Base-by-base conservation (phyloP, 2,113 vertebrate genomes). In the Stictonetta naevosa region DNA sequence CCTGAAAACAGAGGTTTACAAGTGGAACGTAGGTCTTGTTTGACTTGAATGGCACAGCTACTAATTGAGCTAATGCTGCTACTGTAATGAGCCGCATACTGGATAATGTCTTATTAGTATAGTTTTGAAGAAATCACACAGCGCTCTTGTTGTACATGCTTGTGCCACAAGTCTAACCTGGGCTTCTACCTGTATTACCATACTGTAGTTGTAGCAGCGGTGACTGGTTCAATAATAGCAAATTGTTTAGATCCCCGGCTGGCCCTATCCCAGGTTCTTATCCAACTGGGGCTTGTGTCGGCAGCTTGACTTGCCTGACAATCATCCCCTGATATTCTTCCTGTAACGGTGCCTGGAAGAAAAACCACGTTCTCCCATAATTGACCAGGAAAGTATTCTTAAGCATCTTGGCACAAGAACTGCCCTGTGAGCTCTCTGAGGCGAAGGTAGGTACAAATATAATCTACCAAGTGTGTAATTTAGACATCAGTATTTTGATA, bases 161-260 rank as follows among this genome's bases (percentile, higher is more conserved):
- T 26, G 16, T 67, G 44, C 36, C 1, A 0, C 55, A 44, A 28
- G 36, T 28, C 15, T 67, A 29, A 81, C 33, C 23, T 59, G 44
- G 19, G 22, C 52, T 79, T 10, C 62, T 31, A 3, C 44, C 14
- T 0, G 0, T 48, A 10, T 31, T 55, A 23, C n/a, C 19, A 2
- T 28, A 10, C 42, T 25, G 42, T 34, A 40, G 14, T 11, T 33
- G 40, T 15, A 19, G 13, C 58, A 17, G 55, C 1, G 0, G 16
- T 44, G 62, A 8, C 23, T 40, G 55, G 23, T 76, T 62, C 36
- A 34, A 28, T n/a, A 56, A 23, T 11, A 62, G 52, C 15, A 17
- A 72, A 60, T 36, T 25, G 25, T 34, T 81, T 40, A 16, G 52
- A 11, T 69, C 16, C 46, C 28, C 34, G 21, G 68, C 58, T 56